Evolutionary conservation across 2,888 invertebrate species (phyloP).

Genomic region (Diadromus collaris): DNA sequence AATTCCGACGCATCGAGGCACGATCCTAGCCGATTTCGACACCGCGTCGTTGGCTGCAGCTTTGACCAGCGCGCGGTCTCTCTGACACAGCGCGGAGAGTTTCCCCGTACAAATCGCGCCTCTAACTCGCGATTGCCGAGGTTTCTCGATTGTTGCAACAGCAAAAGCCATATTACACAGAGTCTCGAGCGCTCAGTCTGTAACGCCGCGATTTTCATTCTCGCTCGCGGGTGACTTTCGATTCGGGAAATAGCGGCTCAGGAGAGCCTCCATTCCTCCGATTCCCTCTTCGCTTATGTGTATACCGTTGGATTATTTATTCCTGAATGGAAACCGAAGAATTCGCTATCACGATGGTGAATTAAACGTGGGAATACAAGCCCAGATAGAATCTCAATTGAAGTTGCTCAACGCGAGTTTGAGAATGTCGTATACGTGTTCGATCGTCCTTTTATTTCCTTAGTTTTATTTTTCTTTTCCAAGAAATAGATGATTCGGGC

Average conservation of each 20-base stretch:
- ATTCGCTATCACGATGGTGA: background rate
- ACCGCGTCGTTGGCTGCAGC: constrained; percentile 12
- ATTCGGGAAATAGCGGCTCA: constrained; percentile 26
- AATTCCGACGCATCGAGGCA: constrained; percentile 47
- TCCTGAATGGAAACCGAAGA: constrained; percentile 16
- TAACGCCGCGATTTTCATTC: constrained; percentile 25
- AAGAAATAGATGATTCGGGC: background rate
- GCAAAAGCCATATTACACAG: constrained; percentile 1
- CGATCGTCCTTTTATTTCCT: background rate
- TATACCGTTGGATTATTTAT: constrained; percentile 28
- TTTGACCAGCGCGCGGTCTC: constrained; percentile 28
- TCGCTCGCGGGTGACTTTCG: constrained; percentile 36
- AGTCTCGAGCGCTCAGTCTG: background rate
- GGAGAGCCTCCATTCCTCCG: background rate
- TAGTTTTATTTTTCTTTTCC: background rate
- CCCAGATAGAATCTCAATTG: background rate
- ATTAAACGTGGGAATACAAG: constrained; percentile 13
- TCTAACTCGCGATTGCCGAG: constrained; percentile 27
- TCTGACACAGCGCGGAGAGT: constrained; percentile 19
- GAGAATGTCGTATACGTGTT: background rate
- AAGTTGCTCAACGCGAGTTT: constrained; percentile 5
- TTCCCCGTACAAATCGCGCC: constrained; percentile 19
- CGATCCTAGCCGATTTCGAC: constrained; percentile 38
- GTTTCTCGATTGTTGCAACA: constrained; percentile 39
- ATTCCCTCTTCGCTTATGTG: constrained; percentile 6